Evolutionary conservation across 30 jellyfish, hydroid and myxozoan species (phyloP).

Genomic region (Catostylus mosaicus): DNA sequence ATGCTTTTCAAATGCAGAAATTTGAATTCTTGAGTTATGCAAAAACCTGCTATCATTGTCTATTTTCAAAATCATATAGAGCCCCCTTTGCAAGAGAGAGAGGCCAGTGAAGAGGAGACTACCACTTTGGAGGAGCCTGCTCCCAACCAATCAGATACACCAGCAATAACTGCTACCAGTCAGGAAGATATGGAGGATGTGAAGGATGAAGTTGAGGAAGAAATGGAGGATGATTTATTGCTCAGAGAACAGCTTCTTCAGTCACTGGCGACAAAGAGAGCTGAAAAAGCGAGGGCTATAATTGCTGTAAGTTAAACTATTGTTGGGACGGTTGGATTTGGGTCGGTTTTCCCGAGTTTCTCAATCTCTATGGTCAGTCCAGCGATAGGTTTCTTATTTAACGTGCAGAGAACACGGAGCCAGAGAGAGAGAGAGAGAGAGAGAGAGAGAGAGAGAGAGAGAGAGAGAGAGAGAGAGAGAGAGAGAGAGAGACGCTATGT

Average conservation of each 20-base stretch:
- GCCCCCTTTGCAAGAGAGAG: conserved; percentile 8
- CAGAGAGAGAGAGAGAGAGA: no score
- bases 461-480: no score
- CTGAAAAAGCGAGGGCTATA: conserved; percentile 72
- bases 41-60: no score
- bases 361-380: no score
- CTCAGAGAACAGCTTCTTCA: conserved; percentile 74
- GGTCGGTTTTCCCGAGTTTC: no score
- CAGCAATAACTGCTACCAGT: not conserved
- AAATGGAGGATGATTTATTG: conserved; percentile 56
- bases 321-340: no score
- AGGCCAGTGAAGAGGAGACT: not conserved
- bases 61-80: not conserved
- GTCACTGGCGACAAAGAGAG: conserved; percentile 89
- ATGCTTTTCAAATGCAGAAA: no score
- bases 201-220: conserved; percentile 25
- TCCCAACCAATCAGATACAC: not conserved
- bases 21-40: no score
- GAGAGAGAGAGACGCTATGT: no score
- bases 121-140: not conserved
- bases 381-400: no score
- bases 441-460: no score
- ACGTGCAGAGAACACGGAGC: no score
- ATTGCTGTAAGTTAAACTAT: conserved; percentile 49
- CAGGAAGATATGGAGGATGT: not conserved